A percentile compares a stretch with the other conserved stretches of the same genome.
These are phyloP conservation scores for Numida meleagris DNA, from an alignment of 2,113 vertebrate species.

Conservation along the genomic window DNA sequence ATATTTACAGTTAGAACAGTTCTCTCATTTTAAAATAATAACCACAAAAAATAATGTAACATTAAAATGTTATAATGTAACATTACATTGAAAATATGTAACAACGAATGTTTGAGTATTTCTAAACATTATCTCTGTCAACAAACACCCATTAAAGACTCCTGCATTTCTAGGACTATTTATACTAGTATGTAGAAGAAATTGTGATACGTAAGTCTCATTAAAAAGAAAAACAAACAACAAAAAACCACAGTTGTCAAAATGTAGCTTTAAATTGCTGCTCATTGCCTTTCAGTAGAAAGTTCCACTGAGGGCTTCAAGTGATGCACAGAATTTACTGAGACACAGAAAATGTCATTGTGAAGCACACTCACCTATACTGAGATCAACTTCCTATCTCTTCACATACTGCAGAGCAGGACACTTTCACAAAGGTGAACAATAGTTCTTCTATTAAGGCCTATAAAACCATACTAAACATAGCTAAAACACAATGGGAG, in stretches of 20 bases:
- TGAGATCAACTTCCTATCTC: not conserved
- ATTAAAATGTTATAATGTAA: no score
- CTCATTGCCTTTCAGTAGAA: not conserved
- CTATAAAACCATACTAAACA: not conserved
- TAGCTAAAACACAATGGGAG: not conserved
- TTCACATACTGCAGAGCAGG: not conserved
- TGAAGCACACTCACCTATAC: not conserved
- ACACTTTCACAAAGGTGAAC: not conserved
- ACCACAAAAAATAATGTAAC: not conserved
- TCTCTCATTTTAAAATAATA: not conserved
- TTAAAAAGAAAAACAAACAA: not conserved
- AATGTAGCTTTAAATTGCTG: not conserved
- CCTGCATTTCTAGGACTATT: constrained; percentile 8
- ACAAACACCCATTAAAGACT: not conserved
- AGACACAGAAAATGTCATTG: not conserved
- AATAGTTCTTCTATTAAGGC: not conserved
- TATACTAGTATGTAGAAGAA: no score
- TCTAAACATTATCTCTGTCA: not conserved
- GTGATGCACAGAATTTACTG: not conserved
- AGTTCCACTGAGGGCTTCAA: not conserved
- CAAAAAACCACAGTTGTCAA: not conserved
- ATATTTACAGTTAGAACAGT: not conserved
- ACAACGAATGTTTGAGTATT: not conserved
- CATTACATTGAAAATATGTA: no score
- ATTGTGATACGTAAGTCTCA: no score